These are phyloP conservation scores for human (Homo sapiens) DNA, from an alignment of 2,113 vertebrate species.

Conservation along the genomic window GRCh38 chr3:84283501-84284000, in stretches of 20 bases:
- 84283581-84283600: background rate
- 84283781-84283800: background rate
- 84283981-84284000: background rate
- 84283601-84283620: background rate
- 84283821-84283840: background rate
- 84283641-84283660: background rate
- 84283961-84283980: background rate
- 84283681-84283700: background rate
- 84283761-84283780: background rate
- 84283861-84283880: background rate
- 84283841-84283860: rapidly evolving
- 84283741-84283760: background rate
- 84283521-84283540: background rate
- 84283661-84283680: background rate
- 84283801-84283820: background rate
- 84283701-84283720: background rate
- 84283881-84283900: background rate
- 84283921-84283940: background rate
- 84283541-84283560: background rate
- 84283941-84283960: background rate
- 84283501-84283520: background rate
- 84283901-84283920: background rate
- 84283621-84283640: background rate
- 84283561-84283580: background rate
- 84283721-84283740: background rate